Percentiles rank a stretch among this genome's conserved stretches.
Conservation (phyloP, 2,888 invertebrate genomes). For the Ommatoiulus sabulosus region DNA sequence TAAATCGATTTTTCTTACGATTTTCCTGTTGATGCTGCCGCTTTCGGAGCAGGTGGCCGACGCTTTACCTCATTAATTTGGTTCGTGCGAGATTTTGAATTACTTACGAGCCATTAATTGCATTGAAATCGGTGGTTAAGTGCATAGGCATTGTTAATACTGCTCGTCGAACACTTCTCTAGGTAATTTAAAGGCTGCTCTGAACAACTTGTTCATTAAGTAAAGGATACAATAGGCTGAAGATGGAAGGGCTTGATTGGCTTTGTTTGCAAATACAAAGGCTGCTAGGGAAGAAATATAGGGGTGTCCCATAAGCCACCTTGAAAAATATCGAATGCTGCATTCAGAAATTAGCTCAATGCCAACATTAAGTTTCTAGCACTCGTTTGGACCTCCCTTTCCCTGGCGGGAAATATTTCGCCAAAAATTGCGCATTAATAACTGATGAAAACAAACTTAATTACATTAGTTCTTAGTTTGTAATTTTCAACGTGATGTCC, state of each 20-base stretch:
- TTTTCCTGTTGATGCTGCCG: neutral
- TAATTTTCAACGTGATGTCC: too few relatives aligned
- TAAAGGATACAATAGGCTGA: neutral
- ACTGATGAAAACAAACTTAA: too few relatives aligned
- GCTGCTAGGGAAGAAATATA: too few relatives aligned
- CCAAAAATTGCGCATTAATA: too few relatives aligned
- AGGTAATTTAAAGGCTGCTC: neutral
- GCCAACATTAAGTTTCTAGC: too few relatives aligned
- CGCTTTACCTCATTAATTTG: neutral
- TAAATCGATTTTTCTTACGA: neutral
- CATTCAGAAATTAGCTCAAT: too few relatives aligned
- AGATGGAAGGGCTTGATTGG: neutral
- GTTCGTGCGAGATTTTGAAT: neutral
- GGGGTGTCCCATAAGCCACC: neutral
- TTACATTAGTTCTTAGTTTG: too few relatives aligned
- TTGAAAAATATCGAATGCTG: neutral
- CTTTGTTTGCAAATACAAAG: neutral
- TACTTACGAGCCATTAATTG: neutral
- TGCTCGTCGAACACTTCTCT: neutral
- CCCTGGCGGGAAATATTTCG: too few relatives aligned
- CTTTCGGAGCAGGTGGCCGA: neutral
- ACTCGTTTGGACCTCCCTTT: too few relatives aligned
- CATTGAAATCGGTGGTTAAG: neutral
- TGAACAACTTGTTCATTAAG: neutral
- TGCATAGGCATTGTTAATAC: neutral